Evolutionary conservation across 2,888 invertebrate genomes (phyloP).

Genomic region (Apodemia hepburni): DNA sequence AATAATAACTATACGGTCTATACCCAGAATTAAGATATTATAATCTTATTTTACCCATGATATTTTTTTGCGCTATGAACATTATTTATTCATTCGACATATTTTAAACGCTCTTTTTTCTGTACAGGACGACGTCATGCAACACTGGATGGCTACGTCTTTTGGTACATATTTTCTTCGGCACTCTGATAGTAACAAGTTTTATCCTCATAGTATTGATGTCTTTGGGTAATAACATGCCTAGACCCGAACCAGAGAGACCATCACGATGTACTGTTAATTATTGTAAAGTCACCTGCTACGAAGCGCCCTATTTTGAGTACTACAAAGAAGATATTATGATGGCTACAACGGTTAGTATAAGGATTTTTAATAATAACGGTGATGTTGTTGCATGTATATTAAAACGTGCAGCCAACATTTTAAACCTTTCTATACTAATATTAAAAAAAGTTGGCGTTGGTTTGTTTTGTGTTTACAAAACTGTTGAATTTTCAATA

Average conservation of each 20-base stretch:
- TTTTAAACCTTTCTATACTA: too few relatives aligned
- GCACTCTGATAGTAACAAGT: conserved; percentile 53
- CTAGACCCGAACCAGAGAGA: not conserved
- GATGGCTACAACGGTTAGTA: conserved; percentile 45
- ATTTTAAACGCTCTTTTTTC: not conserved
- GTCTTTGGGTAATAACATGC: conserved; percentile 35
- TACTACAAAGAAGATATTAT: conserved; percentile 46
- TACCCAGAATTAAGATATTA: too few relatives aligned
- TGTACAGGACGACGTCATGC: conserved; percentile 57
- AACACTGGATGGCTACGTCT: conserved; percentile 57
- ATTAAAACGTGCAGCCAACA: too few relatives aligned
- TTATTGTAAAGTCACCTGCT: conserved; percentile 50
- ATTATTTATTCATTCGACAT: too few relatives aligned
- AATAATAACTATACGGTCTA: too few relatives aligned
- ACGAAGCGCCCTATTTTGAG: conserved; percentile 41
- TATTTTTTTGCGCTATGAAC: too few relatives aligned
- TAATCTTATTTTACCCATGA: too few relatives aligned
- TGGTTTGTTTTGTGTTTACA: too few relatives aligned
- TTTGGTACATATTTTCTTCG: conserved; percentile 55
- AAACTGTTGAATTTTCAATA: too few relatives aligned
- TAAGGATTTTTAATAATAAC: too few relatives aligned
- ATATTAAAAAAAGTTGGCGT: too few relatives aligned
- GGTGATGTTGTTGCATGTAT: too few relatives aligned
- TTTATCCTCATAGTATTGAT: conserved; percentile 58
- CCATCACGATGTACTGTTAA: conserved; percentile 36